phyloP scores from a whole-genome alignment of 2,888 invertebrate species.

The Epinotia demarniana region DNA sequence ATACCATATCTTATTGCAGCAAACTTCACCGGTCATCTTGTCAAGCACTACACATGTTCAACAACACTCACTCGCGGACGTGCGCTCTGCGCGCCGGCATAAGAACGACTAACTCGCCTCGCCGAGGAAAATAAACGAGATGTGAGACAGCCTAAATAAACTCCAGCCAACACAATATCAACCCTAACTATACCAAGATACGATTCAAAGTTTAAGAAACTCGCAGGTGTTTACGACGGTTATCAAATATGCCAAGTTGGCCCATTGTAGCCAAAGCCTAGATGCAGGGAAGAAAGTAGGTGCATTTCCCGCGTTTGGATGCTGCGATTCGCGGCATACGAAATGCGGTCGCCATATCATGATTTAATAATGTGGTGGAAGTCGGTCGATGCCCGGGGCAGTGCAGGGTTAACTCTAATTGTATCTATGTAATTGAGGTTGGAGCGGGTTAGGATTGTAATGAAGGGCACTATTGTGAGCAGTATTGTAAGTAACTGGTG shows the following conservation, averaged over 20 bases:
- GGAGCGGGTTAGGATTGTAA: slow-evolving; percentile 10
- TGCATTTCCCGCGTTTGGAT: slow-evolving; percentile 71
- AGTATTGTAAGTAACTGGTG: not conserved
- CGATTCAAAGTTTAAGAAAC: slow-evolving; percentile 47
- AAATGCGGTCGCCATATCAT: slow-evolving; percentile 70
- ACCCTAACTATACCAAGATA: slow-evolving; percentile 50
- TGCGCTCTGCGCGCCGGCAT: slow-evolving; percentile 57
- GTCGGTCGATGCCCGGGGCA: slow-evolving; percentile 47
- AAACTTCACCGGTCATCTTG: slow-evolving; percentile 77
- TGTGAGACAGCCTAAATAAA: slow-evolving; percentile 62
- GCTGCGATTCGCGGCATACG: slow-evolving; percentile 54
- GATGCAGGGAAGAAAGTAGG: slow-evolving; percentile 81
- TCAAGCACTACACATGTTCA: slow-evolving; percentile 74
- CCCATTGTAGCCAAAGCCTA: slow-evolving; percentile 64
- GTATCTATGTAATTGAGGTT: slow-evolving; percentile 7
- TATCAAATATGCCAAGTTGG: slow-evolving; percentile 46
- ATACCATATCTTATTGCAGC: slow-evolving; percentile 73
- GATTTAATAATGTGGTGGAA: slow-evolving; percentile 60
- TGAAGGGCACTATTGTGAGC: slow-evolving; percentile 5
- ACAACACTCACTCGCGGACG: slow-evolving; percentile 60
- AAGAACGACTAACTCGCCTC: slow-evolving; percentile 66
- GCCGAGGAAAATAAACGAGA: slow-evolving; percentile 69
- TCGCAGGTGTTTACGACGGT: slow-evolving; percentile 58
- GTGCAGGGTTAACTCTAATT: slow-evolving; percentile 12
- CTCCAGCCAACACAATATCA: slow-evolving; percentile 51